Conservation (phyloP, 2,888 invertebrate genomes). For the Molanna angustata region DNA sequence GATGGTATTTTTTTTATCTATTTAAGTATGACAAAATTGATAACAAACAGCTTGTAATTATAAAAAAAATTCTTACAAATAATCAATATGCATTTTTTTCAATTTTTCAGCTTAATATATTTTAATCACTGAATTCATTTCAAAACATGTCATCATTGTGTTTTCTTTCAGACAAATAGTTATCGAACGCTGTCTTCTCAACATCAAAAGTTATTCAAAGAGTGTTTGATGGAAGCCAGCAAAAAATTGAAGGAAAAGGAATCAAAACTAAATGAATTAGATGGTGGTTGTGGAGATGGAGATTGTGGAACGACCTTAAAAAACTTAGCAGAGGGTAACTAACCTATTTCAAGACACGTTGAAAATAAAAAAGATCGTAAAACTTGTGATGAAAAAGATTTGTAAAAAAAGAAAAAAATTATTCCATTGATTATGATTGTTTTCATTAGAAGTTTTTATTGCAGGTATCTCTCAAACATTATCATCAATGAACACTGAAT, state of each 20-base stretch:
- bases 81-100: no score
- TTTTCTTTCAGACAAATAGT: no score
- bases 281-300: conserved; percentile 69
- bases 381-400: no score
- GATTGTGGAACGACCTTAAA: conserved; percentile 71
- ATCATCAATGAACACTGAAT: conserved; percentile 31
- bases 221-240: conserved; percentile 46
- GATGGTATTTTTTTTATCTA: no score
- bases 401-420: neutral
- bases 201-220: conserved; percentile 36
- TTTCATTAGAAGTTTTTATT: conserved; percentile 13
- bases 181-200: conserved; percentile 17
- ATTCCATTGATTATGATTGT: neutral
- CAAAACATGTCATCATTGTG: no score
- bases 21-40: no score
- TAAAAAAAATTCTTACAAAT: no score
- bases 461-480: conserved; percentile 19
- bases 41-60: no score
- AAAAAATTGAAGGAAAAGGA: conserved; percentile 60
- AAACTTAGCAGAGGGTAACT: conserved; percentile 57
- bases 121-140: no score
- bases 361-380: no score
- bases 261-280: conserved; percentile 62
- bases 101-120: no score
- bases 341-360: no score